Conservation (phyloP, 2,797 vertebrate genomes). For the Buphagus erythrorhynchus region DNA sequence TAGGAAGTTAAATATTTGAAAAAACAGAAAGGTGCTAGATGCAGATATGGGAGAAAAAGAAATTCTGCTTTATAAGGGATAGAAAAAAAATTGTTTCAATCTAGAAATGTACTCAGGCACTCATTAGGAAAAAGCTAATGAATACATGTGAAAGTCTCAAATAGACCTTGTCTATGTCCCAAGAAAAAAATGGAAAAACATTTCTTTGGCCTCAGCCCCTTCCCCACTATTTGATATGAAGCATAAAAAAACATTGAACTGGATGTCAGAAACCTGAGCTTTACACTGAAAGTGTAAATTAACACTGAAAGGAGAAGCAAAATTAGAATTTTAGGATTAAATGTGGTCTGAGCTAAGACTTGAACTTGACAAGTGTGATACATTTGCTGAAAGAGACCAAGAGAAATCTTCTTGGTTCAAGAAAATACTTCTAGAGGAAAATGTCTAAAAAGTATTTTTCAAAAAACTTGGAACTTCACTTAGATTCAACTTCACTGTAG, state of each 20-base stretch:
- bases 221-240: not conserved
- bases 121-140: not conserved
- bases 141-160: not conserved
- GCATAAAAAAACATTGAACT: not conserved
- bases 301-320: not conserved
- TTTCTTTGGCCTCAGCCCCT: not conserved
- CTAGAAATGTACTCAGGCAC: not conserved
- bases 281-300: not conserved
- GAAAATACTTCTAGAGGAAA: not conserved
- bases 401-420: not conserved
- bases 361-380: not conserved
- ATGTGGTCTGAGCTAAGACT: not conserved
- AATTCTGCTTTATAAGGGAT: not conserved
- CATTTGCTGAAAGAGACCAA: not conserved
- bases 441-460: not conserved
- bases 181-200: not conserved
- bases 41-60: not conserved
- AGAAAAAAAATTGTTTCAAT: not conserved
- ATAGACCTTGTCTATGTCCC: not conserved
- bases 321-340: not conserved
- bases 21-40: not conserved
- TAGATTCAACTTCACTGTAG: not conserved
- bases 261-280: not conserved
- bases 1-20: not conserved
- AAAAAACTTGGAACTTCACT: not conserved